phyloP scores from a whole-genome alignment of 2,113 vertebrate species.

The Pteronura brasiliensis region DNA sequence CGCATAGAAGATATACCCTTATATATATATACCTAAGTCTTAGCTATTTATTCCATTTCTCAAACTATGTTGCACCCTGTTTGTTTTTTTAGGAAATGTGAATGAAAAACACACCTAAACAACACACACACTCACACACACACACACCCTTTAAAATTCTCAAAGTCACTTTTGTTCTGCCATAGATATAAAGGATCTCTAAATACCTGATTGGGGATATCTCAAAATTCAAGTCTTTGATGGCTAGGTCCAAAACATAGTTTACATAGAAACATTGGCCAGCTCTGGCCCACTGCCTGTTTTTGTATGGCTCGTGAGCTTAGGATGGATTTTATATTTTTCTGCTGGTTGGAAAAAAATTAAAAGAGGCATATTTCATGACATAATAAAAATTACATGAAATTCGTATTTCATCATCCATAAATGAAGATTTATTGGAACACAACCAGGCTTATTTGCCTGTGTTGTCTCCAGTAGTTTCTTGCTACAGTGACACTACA shows the following conservation, averaged over 20 bases:
- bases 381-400: not conserved
- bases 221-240: not conserved
- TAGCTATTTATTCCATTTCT: not conserved
- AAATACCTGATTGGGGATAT: not conserved
- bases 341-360: not conserved
- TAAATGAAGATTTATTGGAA: not conserved
- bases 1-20: not conserved
- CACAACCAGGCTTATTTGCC: not conserved
- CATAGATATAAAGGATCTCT: not conserved
- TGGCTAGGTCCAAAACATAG: not conserved
- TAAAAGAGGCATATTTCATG: not conserved
- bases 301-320: not conserved
- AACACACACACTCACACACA: not conserved
- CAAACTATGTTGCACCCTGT: not conserved
- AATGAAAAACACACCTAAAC: not conserved
- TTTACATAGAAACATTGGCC: not conserved
- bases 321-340: constrained; percentile 16
- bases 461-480: not conserved
- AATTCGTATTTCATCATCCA: not conserved
- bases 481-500: not conserved
- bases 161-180: not conserved
- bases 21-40: not conserved
- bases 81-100: not conserved
- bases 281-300: not conserved
- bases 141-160: not conserved